These are phyloP conservation scores for Drosophila seclusa DNA, from an alignment of 2,888 invertebrate genomes.

Conservation along the genomic window DNA sequence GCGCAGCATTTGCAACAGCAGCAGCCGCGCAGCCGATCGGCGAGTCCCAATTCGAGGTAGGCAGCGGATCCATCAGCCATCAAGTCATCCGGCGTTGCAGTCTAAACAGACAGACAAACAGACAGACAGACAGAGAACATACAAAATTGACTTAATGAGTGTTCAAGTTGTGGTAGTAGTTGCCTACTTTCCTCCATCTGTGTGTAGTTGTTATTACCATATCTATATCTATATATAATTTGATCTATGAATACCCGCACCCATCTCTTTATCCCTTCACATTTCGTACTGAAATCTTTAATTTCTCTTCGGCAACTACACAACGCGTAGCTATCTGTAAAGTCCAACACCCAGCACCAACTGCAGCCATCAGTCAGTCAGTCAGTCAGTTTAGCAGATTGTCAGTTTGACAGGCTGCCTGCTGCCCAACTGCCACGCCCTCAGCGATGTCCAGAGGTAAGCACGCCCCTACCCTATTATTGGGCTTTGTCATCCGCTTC, in stretches of 20 bases:
- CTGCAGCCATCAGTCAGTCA: slow-evolving; percentile 30
- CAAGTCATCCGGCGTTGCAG: neutral
- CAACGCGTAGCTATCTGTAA: slow-evolving; percentile 69
- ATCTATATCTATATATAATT: slow-evolving; percentile 4
- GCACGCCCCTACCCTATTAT: slow-evolving; percentile 17
- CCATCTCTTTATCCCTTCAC: slow-evolving; percentile 16
- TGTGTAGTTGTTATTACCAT: slow-evolving; percentile 38
- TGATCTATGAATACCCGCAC: slow-evolving; percentile 6
- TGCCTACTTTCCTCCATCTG: slow-evolving; percentile 19
- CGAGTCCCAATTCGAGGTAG: slow-evolving; percentile 85
- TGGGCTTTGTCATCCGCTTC: slow-evolving; percentile 45
- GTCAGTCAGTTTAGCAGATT: slow-evolving; percentile 7
- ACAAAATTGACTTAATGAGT: slow-evolving; percentile 2
- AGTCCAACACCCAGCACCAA: slow-evolving; percentile 28
- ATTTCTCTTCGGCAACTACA: slow-evolving; percentile 58
- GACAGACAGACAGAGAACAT: neutral
- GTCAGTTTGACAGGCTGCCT: slow-evolving; percentile 9
- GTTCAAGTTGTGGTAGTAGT: slow-evolving; percentile 44
- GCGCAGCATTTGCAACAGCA: slow-evolving; percentile 83
- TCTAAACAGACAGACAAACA: neutral
- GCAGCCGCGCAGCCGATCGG: slow-evolving; percentile 85
- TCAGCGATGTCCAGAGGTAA: slow-evolving; percentile 51
- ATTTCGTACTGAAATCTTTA: slow-evolving; percentile 39
- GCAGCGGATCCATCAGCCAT: slow-evolving; percentile 37
- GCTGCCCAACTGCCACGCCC: slow-evolving; percentile 20